A percentile compares a stretch with the other conserved stretches of the same genome.
phyloP scores from a whole-genome alignment of 2,797 vertebrate species.

The Sebastes kiyomatsui region DNA sequence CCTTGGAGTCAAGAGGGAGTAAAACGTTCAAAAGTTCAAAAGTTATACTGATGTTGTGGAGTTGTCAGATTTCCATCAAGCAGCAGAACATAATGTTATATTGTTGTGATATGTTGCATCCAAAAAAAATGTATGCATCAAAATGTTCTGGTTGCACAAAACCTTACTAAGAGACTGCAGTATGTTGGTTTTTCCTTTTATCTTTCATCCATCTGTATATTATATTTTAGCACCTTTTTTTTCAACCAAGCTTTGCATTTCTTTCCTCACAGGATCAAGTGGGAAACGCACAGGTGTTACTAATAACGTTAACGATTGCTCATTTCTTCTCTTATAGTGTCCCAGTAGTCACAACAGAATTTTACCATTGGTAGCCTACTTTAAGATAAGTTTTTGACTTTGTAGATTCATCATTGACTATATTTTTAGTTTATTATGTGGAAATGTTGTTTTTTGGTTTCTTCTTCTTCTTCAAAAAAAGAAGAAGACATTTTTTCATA shows the following conservation, averaged over 20 bases:
- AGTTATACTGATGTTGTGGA: conserved; percentile 29
- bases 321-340: too few species aligned
- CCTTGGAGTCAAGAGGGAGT: conserved; percentile 44
- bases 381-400: too few species aligned
- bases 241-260: neutral
- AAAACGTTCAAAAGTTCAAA: neutral
- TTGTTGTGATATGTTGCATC: neutral
- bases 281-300: too few species aligned
- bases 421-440: too few species aligned
- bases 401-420: too few species aligned
- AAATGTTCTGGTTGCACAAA: neutral
- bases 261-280: neutral
- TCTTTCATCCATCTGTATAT: neutral
- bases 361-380: too few species aligned
- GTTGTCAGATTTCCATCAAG: conserved; percentile 31
- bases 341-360: too few species aligned
- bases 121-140: neutral
- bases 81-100: neutral
- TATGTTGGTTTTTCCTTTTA: neutral
- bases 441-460: too few species aligned
- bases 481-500: too few species aligned
- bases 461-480: too few species aligned
- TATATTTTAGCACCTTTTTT: neutral
- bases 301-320: too few species aligned
- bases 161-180: neutral